Conservation (phyloP, 2,113 vertebrate species). For the Naja naja region DNA sequence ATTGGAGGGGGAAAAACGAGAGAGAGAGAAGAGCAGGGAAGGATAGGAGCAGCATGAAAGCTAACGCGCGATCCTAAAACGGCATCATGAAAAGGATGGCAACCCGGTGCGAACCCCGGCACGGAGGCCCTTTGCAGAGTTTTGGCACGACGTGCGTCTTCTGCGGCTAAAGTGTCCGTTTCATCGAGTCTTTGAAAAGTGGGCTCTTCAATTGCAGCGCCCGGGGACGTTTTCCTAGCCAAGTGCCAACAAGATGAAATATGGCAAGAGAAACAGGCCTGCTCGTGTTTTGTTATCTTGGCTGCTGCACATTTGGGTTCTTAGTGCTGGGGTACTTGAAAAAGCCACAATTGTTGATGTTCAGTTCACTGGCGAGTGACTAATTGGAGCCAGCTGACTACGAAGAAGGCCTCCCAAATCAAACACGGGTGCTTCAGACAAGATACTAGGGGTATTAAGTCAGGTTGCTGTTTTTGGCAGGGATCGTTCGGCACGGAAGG, state of each 20-base stretch:
- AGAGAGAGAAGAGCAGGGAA: not conserved
- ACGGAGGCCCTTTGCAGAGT: not conserved
- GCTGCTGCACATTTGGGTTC: not conserved
- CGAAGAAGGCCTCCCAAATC: not conserved
- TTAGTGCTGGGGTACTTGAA: not conserved
- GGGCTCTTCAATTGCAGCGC: not conserved
- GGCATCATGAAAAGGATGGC: not conserved
- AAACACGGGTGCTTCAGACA: not conserved
- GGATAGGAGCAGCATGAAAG: not conserved
- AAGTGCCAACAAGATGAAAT: not conserved
- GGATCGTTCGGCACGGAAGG: not conserved
- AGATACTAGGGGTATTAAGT: not conserved
- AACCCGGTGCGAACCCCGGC: not conserved
- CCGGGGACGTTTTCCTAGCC: not conserved
- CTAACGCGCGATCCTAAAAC: not conserved
- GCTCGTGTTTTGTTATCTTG: not conserved
- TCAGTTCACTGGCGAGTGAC: not conserved
- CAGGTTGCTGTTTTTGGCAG: not conserved
- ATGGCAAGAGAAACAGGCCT: not conserved
- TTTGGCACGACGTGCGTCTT: not conserved
- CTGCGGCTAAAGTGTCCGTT: not conserved
- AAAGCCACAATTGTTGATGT: not conserved
- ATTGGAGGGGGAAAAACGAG: not conserved
- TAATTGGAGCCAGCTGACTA: not conserved
- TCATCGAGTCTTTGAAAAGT: not conserved